Percentiles rank a stretch among this genome's conserved stretches.
phyloP scores from a whole-genome alignment of 2,888 invertebrate genomes.

The Lucinisca nassula region DNA sequence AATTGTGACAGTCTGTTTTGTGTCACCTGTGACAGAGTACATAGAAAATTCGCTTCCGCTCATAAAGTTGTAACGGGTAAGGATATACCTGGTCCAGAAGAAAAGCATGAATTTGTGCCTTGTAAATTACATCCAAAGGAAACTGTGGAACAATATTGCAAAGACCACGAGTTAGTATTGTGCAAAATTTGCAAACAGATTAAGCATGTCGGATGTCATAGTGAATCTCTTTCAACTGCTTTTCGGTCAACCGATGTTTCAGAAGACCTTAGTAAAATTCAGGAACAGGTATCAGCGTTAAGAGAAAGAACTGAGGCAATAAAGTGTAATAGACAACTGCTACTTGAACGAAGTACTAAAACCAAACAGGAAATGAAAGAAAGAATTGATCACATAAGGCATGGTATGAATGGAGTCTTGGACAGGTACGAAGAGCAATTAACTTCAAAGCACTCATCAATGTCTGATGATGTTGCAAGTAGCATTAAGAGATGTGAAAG shows the following conservation, averaged over 20 bases:
- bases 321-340: neutral
- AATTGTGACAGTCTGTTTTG: too few relatives aligned
- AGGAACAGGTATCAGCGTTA: neutral
- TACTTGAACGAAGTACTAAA: neutral
- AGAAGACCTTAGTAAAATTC: neutral
- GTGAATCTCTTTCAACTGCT: neutral
- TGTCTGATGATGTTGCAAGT: too few relatives aligned
- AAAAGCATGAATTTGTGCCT: neutral
- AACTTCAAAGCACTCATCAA: neutral
- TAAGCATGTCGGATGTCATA: neutral
- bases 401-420: neutral
- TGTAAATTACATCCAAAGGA: neutral
- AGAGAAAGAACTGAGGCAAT: neutral
- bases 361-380: neutral
- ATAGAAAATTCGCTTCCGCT: too few relatives aligned
- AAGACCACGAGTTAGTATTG: neutral
- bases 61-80: too few relatives aligned
- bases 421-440: neutral
- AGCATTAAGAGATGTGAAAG: neutral
- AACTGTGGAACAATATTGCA: neutral
- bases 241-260: neutral
- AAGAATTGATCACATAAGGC: neutral
- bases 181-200: neutral
- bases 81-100: too few relatives aligned
- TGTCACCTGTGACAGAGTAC: too few relatives aligned